Base-by-base conservation (phyloP, 2,113 vertebrate species). In the Paraplagusia blochii region DNA sequence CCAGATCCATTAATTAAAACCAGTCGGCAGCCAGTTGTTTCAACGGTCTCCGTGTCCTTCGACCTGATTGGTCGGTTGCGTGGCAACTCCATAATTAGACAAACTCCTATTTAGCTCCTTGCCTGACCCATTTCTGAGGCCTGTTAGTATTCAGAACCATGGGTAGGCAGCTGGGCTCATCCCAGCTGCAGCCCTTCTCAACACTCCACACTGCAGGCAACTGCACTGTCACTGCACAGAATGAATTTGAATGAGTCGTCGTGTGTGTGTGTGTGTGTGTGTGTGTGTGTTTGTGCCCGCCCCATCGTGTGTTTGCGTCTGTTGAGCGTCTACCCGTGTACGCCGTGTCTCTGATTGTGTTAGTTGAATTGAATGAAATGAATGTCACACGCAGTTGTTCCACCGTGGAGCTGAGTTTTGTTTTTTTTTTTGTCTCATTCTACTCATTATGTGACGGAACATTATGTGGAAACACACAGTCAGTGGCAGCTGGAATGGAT, bases 51-150 rank as follows among this genome's bases (percentile, higher is more conserved):
- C 12, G 46, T 76, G 75, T 53, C 60, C 76, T 60, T 48, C 18
- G 2, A 58, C 48, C 46, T 55, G 19, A 60, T 71, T 62, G 66
- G 71, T 55, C 58, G 50, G 66, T 57, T 35, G 45, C 60, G 47
- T 47, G 68, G 58, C 63, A 60, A 66, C 66, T 70, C 66, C 67
- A 58, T 69, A 62, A 69, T 68, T 76, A 75, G 50, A 66, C 48
- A 44, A 76, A 73, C 77, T 72, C 77, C 61, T 72, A 72, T 88
- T 79, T 81, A 71, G 74, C 65, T 81, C 69, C 22, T 29, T 60
- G 69, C 44, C 78, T 84, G 84, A 85, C 85, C 86, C 77, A 77
- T 81, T 80, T 86, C 70, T 44, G 36, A 73, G 57, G 33, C 22
- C 16, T 38, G 67, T 86, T 84, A 79, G 68, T 65, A 86, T 86